phyloP scores from a whole-genome alignment of 2,797 vertebrate genomes.

The Tapirus indicus region DNA sequence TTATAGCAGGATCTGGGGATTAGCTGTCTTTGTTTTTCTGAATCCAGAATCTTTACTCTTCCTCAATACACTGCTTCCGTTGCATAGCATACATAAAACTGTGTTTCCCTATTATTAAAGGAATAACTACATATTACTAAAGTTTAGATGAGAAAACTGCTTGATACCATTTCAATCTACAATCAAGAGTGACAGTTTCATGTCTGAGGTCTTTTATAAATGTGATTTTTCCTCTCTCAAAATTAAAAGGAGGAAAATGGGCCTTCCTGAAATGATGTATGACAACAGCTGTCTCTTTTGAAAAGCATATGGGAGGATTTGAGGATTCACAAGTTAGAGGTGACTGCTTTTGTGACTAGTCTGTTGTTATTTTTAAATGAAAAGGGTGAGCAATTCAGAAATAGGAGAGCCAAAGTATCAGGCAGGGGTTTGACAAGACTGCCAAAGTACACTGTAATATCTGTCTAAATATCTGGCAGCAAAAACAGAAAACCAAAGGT shows the following conservation, averaged over 20 bases:
- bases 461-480: conserved; percentile 73
- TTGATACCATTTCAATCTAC: conserved; percentile 46
- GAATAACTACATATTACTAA: background rate
- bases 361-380: conserved; percentile 65
- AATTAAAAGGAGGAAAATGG: conserved; percentile 34
- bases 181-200: conserved; percentile 63
- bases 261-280: conserved; percentile 11
- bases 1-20: background rate
- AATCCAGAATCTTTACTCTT: background rate
- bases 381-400: conserved; percentile 61
- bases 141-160: conserved; percentile 54
- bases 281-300: background rate
- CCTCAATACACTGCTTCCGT: background rate
- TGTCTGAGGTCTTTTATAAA: conserved; percentile 61
- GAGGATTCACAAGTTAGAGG: conserved; percentile 66
- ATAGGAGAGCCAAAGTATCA: conserved; percentile 49
- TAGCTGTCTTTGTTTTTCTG: background rate
- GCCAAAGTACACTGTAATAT: background rate
- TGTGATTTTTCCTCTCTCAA: conserved; percentile 41
- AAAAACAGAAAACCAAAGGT: conserved; percentile 18
- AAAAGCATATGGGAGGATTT: conserved; percentile 69
- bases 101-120: conserved; percentile 8
- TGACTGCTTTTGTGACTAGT: conserved; percentile 53
- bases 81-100: background rate
- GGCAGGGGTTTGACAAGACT: conserved; percentile 46